Conservation (phyloP, 1,140 invertebrate genomes). For the Orchestia grillus region DNA sequence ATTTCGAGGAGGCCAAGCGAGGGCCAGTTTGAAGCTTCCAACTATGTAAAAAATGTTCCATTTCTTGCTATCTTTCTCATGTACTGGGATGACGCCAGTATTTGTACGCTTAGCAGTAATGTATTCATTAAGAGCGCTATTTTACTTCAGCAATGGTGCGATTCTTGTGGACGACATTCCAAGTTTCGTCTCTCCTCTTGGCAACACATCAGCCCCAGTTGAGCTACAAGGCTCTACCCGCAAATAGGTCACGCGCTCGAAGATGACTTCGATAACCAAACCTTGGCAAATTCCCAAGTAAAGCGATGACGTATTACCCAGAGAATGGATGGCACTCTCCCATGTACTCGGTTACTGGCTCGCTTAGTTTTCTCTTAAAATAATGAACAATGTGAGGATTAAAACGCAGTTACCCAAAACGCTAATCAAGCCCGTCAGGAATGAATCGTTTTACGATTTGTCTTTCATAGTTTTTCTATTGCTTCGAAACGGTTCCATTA, state of each 20-base stretch:
- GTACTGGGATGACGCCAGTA: neutral
- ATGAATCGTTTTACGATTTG: neutral
- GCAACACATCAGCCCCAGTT: neutral
- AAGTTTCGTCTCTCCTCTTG: neutral
- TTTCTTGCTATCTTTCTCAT: neutral
- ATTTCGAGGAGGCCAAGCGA: no score
- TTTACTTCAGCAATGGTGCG: neutral
- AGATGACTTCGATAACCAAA: neutral
- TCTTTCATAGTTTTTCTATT: no score
- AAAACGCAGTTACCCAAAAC: neutral
- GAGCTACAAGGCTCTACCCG: neutral
- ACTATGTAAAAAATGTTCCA: neutral
- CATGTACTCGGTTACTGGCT: neutral
- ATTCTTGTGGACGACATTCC: neutral
- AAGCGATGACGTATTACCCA: neutral
- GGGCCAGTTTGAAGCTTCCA: neutral
- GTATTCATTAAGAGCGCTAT: neutral
- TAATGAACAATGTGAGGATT: neutral
- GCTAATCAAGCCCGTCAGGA: neutral
- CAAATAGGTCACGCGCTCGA: neutral
- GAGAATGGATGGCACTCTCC: neutral
- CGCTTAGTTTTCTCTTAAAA: neutral
- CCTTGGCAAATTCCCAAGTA: neutral
- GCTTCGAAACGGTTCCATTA: no score
- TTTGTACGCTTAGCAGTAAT: neutral